These are phyloP conservation scores for Hofmannophila pseudospretella DNA, from an alignment of 2,888 invertebrate genomes.

Conservation along the genomic window DNA sequence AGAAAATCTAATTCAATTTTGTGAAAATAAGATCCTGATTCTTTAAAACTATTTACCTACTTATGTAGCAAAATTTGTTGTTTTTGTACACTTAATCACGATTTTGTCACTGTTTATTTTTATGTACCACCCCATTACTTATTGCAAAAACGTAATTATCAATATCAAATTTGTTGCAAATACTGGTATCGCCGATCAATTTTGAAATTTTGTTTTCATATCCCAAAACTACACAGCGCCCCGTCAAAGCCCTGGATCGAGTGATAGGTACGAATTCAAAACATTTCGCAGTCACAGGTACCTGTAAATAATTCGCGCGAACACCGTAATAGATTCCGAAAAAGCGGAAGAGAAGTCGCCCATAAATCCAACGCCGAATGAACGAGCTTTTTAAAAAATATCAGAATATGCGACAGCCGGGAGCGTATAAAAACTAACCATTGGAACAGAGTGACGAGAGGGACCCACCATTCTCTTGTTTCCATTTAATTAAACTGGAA, in stretches of 20 bases:
- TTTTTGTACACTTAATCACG: no score
- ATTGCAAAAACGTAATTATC: no score
- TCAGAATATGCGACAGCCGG: slow-evolving; percentile 35
- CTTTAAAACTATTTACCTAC: no score
- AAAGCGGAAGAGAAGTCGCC: slow-evolving; percentile 54
- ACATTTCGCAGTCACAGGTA: slow-evolving; percentile 41
- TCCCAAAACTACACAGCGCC: background rate
- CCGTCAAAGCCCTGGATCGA: background rate
- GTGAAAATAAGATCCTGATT: no score
- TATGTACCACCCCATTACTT: no score
- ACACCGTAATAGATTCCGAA: slow-evolving; percentile 59
- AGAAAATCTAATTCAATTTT: no score
- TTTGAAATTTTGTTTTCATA: slow-evolving; percentile 6
- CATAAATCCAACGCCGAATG: slow-evolving; percentile 46
- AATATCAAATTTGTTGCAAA: no score
- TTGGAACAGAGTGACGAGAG: slow-evolving; percentile 47
- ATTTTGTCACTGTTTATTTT: no score
- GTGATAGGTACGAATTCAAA: slow-evolving; percentile 20
- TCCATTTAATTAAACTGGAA: slow-evolving; percentile 71
- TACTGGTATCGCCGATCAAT: background rate
- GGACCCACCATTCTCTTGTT: slow-evolving; percentile 62
- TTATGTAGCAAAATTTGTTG: no score
- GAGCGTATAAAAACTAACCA: slow-evolving; percentile 48
- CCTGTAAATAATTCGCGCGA: slow-evolving; percentile 50
- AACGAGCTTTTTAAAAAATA: slow-evolving; percentile 38